phyloP scores from a whole-genome alignment of 1,140 invertebrate genomes.

The Oreohelix idahoensis region DNA sequence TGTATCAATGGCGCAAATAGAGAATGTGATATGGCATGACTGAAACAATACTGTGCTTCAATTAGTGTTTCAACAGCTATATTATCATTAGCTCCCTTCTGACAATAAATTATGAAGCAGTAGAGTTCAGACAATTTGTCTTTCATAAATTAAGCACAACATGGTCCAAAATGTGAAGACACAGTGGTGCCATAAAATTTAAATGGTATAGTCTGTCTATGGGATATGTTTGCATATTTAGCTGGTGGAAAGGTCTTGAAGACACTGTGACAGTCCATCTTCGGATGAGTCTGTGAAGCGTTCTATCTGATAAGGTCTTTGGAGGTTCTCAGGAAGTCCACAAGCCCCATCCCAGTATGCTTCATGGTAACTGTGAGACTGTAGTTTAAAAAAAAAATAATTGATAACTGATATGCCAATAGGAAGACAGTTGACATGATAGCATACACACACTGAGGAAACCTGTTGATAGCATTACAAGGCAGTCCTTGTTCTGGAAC shows the following conservation, averaged over 20 bases:
- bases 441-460: no score
- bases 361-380: constrained; percentile 84
- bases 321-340: constrained; percentile 65
- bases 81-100: no score
- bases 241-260: constrained; percentile 63
- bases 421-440: no score
- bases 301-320: constrained; percentile 50
- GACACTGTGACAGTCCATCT: constrained; percentile 56
- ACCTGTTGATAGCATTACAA: no score
- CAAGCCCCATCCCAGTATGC: constrained; percentile 84
- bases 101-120: not conserved
- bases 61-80: no score
- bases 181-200: not conserved
- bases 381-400: constrained; percentile 63
- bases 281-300: constrained; percentile 59
- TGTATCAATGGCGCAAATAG: no score
- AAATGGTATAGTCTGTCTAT: not conserved
- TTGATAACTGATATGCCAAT: no score
- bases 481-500: no score
- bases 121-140: no score
- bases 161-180: not conserved
- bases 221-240: constrained; percentile 16
- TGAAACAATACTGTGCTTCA: no score
- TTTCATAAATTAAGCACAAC: no score
- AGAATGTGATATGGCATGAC: no score